Evolutionary conservation across 1,140 invertebrate genomes (phyloP).

Genomic region (Listronotus oregonensis): DNA sequence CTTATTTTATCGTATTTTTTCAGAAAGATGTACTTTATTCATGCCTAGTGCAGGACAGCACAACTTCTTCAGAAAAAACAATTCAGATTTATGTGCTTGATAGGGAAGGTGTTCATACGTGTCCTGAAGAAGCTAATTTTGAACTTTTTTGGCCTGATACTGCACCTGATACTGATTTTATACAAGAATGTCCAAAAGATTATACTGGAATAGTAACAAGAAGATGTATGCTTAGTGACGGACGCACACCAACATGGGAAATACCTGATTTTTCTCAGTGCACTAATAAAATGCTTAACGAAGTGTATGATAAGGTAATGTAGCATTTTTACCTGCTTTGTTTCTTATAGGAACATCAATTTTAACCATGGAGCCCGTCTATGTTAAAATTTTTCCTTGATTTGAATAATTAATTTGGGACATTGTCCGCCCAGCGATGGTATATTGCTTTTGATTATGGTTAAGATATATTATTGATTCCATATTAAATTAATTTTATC

Average conservation of each 20-base stretch:
- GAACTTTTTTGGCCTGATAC: slow-evolving; percentile 66
- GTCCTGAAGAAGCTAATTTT: slow-evolving; percentile 57
- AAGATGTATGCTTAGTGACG: slow-evolving; percentile 64
- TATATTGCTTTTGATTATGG: too few relatives aligned
- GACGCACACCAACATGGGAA: slow-evolving; percentile 69
- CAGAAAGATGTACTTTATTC: slow-evolving; percentile 69
- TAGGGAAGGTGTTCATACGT: slow-evolving; percentile 62
- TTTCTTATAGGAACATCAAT: too few relatives aligned
- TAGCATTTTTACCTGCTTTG: neutral
- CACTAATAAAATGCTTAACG: slow-evolving; percentile 66
- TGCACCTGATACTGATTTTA: slow-evolving; percentile 64
- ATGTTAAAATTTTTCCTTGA: too few relatives aligned
- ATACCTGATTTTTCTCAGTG: slow-evolving; percentile 76
- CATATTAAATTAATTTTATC: too few relatives aligned
- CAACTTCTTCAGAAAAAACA: slow-evolving; percentile 62
- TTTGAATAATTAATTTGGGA: too few relatives aligned
- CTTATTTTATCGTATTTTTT: too few relatives aligned
- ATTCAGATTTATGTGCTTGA: slow-evolving; percentile 68
- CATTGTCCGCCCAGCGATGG: too few relatives aligned
- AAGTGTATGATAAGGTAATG: slow-evolving; percentile 56
- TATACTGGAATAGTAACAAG: slow-evolving; percentile 59
- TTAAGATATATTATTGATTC: too few relatives aligned
- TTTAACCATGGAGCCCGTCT: too few relatives aligned
- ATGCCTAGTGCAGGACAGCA: slow-evolving; percentile 63
- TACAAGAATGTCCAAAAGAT: slow-evolving; percentile 65